These are phyloP conservation scores for Pluvianellus socialis DNA, from an alignment of 2,113 vertebrate genomes.

Conservation along the genomic window DNA sequence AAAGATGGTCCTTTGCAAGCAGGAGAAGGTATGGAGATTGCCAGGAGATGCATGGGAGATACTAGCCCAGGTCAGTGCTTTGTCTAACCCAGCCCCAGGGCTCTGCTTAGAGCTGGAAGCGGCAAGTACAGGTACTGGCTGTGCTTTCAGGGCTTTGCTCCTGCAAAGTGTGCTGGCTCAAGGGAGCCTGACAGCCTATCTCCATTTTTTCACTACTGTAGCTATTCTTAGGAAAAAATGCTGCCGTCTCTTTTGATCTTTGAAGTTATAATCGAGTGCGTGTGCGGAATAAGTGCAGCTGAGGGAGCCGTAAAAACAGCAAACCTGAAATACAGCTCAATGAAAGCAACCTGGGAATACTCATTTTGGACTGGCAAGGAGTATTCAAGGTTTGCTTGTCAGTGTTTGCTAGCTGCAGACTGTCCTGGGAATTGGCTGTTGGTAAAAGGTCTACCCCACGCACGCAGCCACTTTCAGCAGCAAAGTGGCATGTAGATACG, in stretches of 20 bases:
- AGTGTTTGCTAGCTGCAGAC: background rate
- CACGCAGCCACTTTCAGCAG: background rate
- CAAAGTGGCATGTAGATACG: rapidly evolving
- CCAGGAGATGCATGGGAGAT: background rate
- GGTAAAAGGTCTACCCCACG: background rate
- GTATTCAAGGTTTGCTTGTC: background rate
- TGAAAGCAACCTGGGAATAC: background rate
- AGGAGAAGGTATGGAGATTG: background rate
- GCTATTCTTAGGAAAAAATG: background rate
- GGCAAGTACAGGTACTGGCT: rapidly evolving
- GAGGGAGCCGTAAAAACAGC: background rate
- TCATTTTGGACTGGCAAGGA: background rate
- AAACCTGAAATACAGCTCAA: background rate
- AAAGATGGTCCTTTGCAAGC: constrained; percentile 16
- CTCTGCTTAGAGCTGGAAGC: background rate
- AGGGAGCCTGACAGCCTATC: background rate
- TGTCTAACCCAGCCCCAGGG: background rate
- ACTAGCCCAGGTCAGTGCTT: background rate
- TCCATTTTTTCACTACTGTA: background rate
- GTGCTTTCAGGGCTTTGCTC: background rate
- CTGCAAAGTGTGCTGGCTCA: background rate
- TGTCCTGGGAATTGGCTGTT: rapidly evolving
- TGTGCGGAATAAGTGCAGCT: background rate
- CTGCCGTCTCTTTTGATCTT: background rate
- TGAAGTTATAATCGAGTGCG: background rate